Evolutionary conservation across 2,888 invertebrate species (phyloP).

Genomic region (Scaptodrosophila latifasciaeformis): DNA sequence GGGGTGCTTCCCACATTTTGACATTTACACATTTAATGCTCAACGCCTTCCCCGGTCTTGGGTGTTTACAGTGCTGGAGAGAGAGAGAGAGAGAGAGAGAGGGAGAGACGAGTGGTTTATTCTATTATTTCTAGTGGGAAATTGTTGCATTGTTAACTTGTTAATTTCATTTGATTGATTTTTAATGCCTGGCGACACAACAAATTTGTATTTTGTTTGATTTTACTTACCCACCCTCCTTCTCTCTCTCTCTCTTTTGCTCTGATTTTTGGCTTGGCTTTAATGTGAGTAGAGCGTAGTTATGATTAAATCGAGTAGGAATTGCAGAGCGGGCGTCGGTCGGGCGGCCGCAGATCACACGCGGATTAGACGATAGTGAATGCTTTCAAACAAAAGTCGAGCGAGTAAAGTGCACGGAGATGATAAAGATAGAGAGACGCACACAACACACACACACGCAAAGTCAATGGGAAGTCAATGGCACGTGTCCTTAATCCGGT

Average conservation of each 20-base stretch:
- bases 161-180: constrained; percentile 71
- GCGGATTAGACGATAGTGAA: constrained; percentile 43
- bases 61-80: background rate
- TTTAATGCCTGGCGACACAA: constrained; percentile 54
- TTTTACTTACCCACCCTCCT: constrained; percentile 21
- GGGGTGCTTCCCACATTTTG: constrained; percentile 60
- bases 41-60: background rate
- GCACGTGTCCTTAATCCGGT: constrained; percentile 68
- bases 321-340: background rate
- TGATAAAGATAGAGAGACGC: no score
- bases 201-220: constrained; percentile 41
- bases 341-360: constrained; percentile 37
- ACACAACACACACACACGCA: no score
- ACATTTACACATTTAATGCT: background rate
- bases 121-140: no score
- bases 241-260: no score
- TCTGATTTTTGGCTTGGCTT: no score
- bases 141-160: constrained; percentile 60
- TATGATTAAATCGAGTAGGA: constrained; percentile 58
- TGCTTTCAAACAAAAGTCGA: constrained; percentile 44
- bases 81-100: background rate
- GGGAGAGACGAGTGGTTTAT: background rate
- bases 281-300: constrained; percentile 51
- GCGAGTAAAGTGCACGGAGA: constrained; percentile 49
- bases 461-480: constrained; percentile 63